These are phyloP conservation scores for Arctocebus calabarensis DNA, from an alignment of 2,797 vertebrate species.

Conservation along the genomic window DNA sequence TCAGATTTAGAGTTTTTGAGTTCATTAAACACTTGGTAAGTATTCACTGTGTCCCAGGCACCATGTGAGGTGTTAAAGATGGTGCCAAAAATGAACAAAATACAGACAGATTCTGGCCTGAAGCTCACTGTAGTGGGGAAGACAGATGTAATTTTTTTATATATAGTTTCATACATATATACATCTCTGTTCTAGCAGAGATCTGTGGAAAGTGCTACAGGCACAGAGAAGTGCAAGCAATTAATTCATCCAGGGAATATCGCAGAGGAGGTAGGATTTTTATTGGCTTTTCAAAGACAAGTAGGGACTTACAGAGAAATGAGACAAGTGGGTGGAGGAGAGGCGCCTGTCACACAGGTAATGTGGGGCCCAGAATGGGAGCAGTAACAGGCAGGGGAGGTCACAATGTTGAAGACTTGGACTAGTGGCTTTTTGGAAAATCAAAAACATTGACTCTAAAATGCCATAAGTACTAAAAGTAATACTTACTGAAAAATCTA, in stretches of 20 bases:
- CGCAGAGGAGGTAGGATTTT: background rate
- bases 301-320: background rate
- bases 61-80: background rate
- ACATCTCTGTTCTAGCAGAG: background rate
- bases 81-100: background rate
- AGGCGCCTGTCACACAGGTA: accelerated
- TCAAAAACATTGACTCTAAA: constrained; percentile 7
- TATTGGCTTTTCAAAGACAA: background rate
- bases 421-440: background rate
- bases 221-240: background rate
- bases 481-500: background rate
- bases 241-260: background rate
- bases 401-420: background rate
- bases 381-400: background rate
- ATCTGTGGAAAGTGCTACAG: background rate
- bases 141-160: background rate
- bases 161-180: background rate
- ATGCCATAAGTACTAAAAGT: background rate
- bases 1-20: background rate
- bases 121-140: background rate
- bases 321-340: background rate
- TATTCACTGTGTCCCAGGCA: background rate
- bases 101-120: background rate
- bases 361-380: background rate
- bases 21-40: background rate